A percentile compares a stretch with the other conserved stretches of the same genome.
phyloP scores from a whole-genome alignment of 2,113 vertebrate species.

The Tenrec ecaudatus region DNA sequence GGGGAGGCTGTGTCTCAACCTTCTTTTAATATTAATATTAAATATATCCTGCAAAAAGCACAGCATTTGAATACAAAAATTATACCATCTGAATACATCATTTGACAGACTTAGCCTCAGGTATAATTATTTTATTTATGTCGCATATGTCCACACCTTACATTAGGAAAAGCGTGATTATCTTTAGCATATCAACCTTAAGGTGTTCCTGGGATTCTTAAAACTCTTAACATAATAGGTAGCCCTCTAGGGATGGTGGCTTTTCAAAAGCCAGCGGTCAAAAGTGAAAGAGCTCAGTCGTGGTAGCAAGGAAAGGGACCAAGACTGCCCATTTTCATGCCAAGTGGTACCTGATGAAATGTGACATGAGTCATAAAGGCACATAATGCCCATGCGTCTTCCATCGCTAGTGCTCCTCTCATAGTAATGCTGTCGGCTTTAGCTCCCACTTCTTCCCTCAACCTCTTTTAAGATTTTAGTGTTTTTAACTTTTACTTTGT shows the following conservation, averaged over 20 bases:
- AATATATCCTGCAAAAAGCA: not conserved
- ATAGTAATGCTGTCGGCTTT: not conserved
- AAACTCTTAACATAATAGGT: not conserved
- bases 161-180: not conserved
- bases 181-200: not conserved
- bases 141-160: not conserved
- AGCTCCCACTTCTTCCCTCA: not conserved
- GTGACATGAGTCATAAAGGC: slow-evolving; percentile 59
- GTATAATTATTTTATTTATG: slow-evolving; percentile 1
- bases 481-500: slow-evolving; percentile 14
- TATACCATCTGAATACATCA: not conserved
- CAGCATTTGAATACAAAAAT: not conserved
- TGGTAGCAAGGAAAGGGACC: slow-evolving; percentile 38
- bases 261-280: not conserved
- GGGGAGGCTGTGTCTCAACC: no score
- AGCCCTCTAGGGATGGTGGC: not conserved
- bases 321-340: slow-evolving; percentile 16
- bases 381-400: slow-evolving; percentile 13
- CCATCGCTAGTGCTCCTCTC: not conserved
- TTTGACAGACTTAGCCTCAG: not conserved
- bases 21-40: no score
- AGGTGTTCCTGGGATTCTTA: not conserved
- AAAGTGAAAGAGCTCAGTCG: not conserved
- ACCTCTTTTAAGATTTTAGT: not conserved
- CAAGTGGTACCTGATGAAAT: slow-evolving; percentile 53